Evolutionary conservation across 2,888 invertebrate species (phyloP).

Genomic region (Byasa hedistus): DNA sequence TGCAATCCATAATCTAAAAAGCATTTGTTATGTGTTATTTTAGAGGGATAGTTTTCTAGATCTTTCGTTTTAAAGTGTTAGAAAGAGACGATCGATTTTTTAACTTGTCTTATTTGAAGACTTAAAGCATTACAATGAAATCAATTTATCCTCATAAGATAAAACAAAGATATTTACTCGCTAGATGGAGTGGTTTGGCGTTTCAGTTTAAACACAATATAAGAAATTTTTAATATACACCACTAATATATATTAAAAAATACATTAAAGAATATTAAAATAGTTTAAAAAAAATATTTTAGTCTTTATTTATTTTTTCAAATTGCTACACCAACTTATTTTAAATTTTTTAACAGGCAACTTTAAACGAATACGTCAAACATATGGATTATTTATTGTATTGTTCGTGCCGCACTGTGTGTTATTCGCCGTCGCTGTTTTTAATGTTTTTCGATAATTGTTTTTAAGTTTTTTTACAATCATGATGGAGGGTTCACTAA

Average conservation of each 20-base stretch:
- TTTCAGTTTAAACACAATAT: background rate
- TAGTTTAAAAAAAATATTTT: no score
- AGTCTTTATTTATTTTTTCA: background rate
- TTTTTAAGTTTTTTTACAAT: slow-evolving; percentile 56
- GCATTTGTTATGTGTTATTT: no score
- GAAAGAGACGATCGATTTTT: no score
- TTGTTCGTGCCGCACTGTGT: slow-evolving; percentile 53
- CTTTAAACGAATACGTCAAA: slow-evolving; percentile 53
- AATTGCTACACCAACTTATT: background rate
- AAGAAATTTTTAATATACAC: background rate
- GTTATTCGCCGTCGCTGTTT: slow-evolving; percentile 66
- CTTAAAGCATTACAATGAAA: background rate
- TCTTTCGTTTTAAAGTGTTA: no score
- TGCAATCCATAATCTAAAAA: background rate
- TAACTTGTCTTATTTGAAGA: no score
- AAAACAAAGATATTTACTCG: background rate
- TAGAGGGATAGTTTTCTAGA: no score
- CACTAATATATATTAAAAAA: no score
- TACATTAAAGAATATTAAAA: no score
- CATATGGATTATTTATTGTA: slow-evolving; percentile 72
- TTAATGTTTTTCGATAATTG: slow-evolving; percentile 61
- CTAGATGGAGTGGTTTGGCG: background rate
- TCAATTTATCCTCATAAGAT: background rate
- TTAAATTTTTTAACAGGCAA: slow-evolving; percentile 41
- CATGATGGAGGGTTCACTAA: slow-evolving; percentile 94